A percentile compares a stretch with the other conserved stretches of the same genome.
Evolutionary conservation across 1,140 invertebrate genomes (phyloP).

Genomic region (Drosophila subobscura): DNA sequence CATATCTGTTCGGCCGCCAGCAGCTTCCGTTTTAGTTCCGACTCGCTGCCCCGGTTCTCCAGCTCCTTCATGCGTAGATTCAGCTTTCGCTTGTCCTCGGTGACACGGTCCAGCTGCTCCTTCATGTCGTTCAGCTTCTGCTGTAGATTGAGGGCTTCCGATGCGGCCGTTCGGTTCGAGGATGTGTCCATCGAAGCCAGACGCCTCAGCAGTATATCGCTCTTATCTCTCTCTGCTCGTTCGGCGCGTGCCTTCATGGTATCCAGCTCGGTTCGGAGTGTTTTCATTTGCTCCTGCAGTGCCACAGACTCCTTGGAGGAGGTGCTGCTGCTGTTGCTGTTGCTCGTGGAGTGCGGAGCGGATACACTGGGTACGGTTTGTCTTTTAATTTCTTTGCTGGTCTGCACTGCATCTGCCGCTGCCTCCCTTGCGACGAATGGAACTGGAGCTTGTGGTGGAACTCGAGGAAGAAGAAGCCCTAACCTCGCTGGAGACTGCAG

Average conservation of each 20-base stretch:
- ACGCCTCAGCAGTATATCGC: constrained; percentile 91
- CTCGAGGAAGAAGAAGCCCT: constrained; percentile 34
- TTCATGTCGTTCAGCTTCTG: constrained; percentile 93
- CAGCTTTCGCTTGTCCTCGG: constrained; percentile 92
- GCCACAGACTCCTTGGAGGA: constrained; percentile 74
- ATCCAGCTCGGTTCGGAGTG: constrained; percentile 87
- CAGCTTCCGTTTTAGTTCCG: constrained; percentile 91
- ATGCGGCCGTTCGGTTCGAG: constrained; percentile 88
- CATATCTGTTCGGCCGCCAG: constrained; percentile 93
- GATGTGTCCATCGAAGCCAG: constrained; percentile 90
- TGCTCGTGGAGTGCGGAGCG: constrained; percentile 73
- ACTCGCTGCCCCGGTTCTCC: constrained; percentile 85
- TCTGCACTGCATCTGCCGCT: constrained; percentile 67
- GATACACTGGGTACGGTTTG: constrained; percentile 84
- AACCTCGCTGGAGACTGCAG: constrained; percentile 71
- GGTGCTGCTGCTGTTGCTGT: constrained; percentile 83
- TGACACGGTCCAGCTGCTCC: constrained; percentile 90
- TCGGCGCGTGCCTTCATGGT: constrained; percentile 87
- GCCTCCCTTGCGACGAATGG: constrained; percentile 46
- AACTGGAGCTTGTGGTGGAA: constrained; percentile 36
- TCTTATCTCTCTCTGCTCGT: constrained; percentile 93
- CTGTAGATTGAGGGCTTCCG: constrained; percentile 89
- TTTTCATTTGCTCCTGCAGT: constrained; percentile 87
- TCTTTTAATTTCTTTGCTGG: constrained; percentile 74
- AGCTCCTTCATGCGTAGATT: constrained; percentile 88